Evolutionary conservation across 2,888 invertebrate species (phyloP), one percentile per base, ranked within the genome.

Genomic region (Anoplius nigerrimus): DNA sequence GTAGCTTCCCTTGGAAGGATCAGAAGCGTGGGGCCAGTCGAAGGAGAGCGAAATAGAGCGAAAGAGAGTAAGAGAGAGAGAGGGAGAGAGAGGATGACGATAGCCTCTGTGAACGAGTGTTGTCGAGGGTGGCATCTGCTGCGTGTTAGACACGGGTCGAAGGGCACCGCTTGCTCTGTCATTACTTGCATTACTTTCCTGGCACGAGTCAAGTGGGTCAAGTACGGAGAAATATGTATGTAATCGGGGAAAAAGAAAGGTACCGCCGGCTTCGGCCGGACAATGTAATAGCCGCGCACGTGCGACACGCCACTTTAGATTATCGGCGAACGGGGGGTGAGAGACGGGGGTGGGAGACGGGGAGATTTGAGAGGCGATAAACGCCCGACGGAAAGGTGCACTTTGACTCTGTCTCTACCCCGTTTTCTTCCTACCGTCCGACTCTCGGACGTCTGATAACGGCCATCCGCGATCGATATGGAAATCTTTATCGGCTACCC

Each of bases 141-240:
- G 73, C 86, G 78, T 82, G 87, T 88, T 88, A 89, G 88, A 86
- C 82, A 89, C 88, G 88, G 88, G 83, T 88, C 88, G 86, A 69
- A 84, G 88, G 87, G 86, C 88, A 88, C 84, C 78, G 78, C 76
- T 82, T 81, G 81, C 84, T 76, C 75, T 83, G 83, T 85, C 86
- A 84, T 84, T 86, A 86, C 82, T 80, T 76, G 82, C 81, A 75
- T 85, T 79, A 78, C 79, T 81, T 78, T 78, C 78, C 77, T 66
- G 75, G 68, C 78, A 74, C 69, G 81, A 84, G 87, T 87, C 87
- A 87, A 87, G 87, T 87, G 87, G 86, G 86, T 86, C 86, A 87
- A 87, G 84, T 82, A 78, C 70, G 72, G 55, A 70, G 54, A 78
- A 74, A 72, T 68, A 69, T 74, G 78, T 73, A 73, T 66, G 64